Evolutionary conservation across 2,888 invertebrate species (phyloP).

Genomic region (Salpingus planirostris): DNA sequence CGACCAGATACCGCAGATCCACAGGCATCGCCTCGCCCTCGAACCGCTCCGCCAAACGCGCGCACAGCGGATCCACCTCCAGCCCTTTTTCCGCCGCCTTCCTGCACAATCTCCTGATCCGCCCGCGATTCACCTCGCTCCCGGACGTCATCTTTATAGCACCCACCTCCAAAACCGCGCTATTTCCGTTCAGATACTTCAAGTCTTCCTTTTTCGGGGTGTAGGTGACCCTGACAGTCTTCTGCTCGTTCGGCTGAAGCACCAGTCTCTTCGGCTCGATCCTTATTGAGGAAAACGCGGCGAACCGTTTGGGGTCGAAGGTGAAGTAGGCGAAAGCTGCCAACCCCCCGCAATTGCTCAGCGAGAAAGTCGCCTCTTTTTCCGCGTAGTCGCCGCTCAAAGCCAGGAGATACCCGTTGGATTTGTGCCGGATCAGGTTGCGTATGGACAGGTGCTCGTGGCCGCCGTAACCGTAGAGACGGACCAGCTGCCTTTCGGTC

Average conservation of each 20-base stretch:
- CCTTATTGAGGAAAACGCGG: conserved; percentile 24
- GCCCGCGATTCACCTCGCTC: conserved; percentile 33
- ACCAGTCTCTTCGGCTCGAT: conserved; percentile 29
- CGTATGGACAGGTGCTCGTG: conserved; percentile 44
- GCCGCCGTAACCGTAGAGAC: conserved; percentile 53
- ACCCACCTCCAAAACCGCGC: conserved; percentile 34
- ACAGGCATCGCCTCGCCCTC: conserved; percentile 29
- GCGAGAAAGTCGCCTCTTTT: conserved; percentile 41
- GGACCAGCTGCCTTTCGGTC: conserved; percentile 34
- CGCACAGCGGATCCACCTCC: conserved; percentile 21
- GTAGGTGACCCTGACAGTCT: conserved; percentile 28
- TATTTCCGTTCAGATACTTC: conserved; percentile 19
- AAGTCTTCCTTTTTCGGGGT: conserved; percentile 30
- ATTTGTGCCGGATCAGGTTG: conserved; percentile 42
- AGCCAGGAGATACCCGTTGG: conserved; percentile 49
- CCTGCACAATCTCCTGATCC: conserved; percentile 29
- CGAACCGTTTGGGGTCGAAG: conserved; percentile 25
- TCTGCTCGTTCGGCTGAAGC: conserved; percentile 30
- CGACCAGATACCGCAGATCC: conserved; percentile 31
- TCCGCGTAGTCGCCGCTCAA: conserved; percentile 41
- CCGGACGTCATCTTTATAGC: conserved; percentile 32
- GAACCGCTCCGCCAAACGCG: conserved; percentile 26
- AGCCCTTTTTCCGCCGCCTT: conserved; percentile 26
- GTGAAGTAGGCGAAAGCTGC: conserved; percentile 44
- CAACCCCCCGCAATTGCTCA: conserved; percentile 50